Base-by-base conservation (phyloP, 2,888 invertebrate genomes). In the Tinea semifulvella region DNA sequence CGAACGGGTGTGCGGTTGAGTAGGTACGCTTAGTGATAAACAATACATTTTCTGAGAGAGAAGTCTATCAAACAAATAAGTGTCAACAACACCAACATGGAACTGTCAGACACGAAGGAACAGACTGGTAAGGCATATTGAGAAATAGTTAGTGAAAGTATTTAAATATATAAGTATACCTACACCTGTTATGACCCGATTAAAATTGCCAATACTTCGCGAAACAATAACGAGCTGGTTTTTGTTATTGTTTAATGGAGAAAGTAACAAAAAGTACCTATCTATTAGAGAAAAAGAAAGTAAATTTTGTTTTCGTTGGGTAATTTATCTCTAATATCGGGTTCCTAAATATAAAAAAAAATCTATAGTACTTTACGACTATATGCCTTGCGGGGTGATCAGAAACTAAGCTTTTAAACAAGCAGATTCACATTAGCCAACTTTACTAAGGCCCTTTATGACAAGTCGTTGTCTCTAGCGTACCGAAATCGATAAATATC, bases 131-230 rank as follows among this genome's bases (percentile, higher is more conserved):
- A 36, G 18, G 36, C n/a, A 3, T 36, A 7, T 35, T 35, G 16
- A n/a, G n/a, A n/a, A 31, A 31, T n/a, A n/a, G n/a, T n/a, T n/a
- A 18, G 36, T 36, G 36, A 36, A 36, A 36, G 36, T 18, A 36
- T 3, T 35, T 26, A n/a, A n/a, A n/a, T 31, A 31, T 31, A 14
- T 31, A 14, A 31, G 14, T 31, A 13, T n/a, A 13, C 11, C 13
- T 8, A 22, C 25, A 36, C 36, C 36, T 17, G 36, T 36, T 17
- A 17, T 36, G 36, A 36, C 36, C 36, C 36, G 17, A 36, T 17
- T 36, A 36, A 14, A 14, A 17, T 35, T 13, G 36, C 36, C 8
- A 36, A 17, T 17, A 36, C 16, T 13, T 35, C n/a, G 14, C 13
- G 27, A 6, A 11, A 31, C 31, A 31, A 31, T 14, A 11, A 14